These are phyloP conservation scores for Auanema freiburgensis DNA, from an alignment of 2,888 invertebrate species.

Conservation along the genomic window DNA sequence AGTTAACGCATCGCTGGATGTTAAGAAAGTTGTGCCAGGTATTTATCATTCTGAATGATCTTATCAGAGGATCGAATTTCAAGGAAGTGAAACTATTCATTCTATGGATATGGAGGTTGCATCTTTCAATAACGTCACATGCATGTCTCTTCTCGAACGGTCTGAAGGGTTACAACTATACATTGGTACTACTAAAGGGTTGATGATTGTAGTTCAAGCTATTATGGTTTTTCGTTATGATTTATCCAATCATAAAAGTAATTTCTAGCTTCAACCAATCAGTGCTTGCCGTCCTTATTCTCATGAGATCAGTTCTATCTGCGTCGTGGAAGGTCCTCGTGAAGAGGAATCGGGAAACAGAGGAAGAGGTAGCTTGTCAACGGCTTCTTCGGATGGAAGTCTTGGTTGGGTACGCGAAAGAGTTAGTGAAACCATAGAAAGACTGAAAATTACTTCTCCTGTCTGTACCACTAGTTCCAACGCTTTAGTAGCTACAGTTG, in stretches of 20 bases:
- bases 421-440: conserved; percentile 45
- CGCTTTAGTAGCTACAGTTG: conserved; percentile 18
- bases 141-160: conserved; percentile 71
- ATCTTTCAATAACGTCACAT: conserved; percentile 72
- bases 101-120: conserved; percentile 85
- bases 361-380: conserved; percentile 19
- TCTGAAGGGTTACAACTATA: conserved; percentile 71
- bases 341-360: conserved; percentile 27
- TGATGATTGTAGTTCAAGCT: conserved; percentile 84
- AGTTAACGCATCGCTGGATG: conserved; percentile 32
- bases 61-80: not conserved
- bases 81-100: conserved; percentile 83
- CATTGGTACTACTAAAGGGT: conserved; percentile 92
- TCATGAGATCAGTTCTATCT: conserved; percentile 28
- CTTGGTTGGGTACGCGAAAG: conserved; percentile 47
- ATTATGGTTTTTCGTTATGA: conserved; percentile 32
- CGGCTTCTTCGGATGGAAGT: conserved; percentile 37
- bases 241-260: not conserved
- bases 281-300: conserved; percentile 46
- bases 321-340: conserved; percentile 32
- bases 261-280: conserved; percentile 45
- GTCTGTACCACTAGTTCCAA: conserved; percentile 22
- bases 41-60: not conserved
- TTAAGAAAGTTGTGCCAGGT: conserved; percentile 44
- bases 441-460: conserved; percentile 15